Base-by-base conservation (phyloP, 1,140 invertebrate genomes). In the Eupeodes corollae region DNA sequence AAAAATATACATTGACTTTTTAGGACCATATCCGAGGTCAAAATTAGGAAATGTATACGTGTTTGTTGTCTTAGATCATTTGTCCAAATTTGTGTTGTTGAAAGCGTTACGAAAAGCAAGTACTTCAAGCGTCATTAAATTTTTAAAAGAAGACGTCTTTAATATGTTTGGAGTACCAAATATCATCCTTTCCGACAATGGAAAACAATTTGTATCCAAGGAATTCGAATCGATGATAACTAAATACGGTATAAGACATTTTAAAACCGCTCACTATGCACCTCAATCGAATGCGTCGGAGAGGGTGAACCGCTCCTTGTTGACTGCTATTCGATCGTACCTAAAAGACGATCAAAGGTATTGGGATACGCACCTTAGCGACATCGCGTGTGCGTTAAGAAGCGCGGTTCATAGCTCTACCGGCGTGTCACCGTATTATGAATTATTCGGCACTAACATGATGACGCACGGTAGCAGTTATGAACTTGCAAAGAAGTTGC, bases 1-100 rank as follows among this genome's bases (percentile, higher is more conserved):
- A 37, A 50, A 50, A 42, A 6, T 50, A 11, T 50, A 46, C 14
- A 45, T 50, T 12, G 49, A 50, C 14, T 50, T 50, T 35, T 18
- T 50, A 5, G 44, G 44, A 11, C 39, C 39, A 41, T 50, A 50
- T 43, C 49, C 49, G 2, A 15, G 49, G 15, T 42, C 49, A 6
- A 41, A 46, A 38, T 34, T 12, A 13, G 49, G 49, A 11, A 47
- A 50, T 19, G 39, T 16, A 12, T 46, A 42, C 42, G 42, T 50
- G 2, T 38, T 50, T 14, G 38, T 50, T 32, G 49, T 50, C 10
- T 11, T 50, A 8, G 49, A 47, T 31, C 49, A 51, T 39, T 32
- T 51, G 10, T 19, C 44, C 0, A 42, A 46, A 15, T 51, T 38
- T 16, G 31, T 26, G 1, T 50, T 45, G 31, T 19, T 49, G 3